phyloP scores from a whole-genome alignment of 2,888 invertebrate species.

The Lasioglossum vierecki region DNA sequence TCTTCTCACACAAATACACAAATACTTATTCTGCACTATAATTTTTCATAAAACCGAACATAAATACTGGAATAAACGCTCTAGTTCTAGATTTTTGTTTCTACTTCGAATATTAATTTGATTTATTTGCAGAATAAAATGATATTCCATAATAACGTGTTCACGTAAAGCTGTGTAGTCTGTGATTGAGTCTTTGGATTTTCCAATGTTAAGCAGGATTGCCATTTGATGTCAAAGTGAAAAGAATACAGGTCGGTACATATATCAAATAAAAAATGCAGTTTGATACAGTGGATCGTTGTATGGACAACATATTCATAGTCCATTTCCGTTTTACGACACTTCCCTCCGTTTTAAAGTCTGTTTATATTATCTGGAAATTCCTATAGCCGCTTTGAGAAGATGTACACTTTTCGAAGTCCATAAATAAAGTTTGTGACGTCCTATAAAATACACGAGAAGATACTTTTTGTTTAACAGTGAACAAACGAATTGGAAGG shows the following conservation, averaged over 20 bases:
- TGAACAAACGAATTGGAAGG: not conserved
- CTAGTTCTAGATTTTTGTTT: too few relatives aligned
- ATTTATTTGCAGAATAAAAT: not conserved
- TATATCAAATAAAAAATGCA: conserved; percentile 3
- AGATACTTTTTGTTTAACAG: not conserved
- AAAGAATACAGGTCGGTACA: not conserved
- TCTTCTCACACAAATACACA: too few relatives aligned
- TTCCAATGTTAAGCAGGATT: not conserved
- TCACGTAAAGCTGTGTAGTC: not conserved
- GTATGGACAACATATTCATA: not conserved
- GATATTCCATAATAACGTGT: not conserved
- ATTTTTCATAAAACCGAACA: too few relatives aligned
- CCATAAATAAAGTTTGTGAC: not conserved
- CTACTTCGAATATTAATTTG: not conserved
- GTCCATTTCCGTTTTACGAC: not conserved
- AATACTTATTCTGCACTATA: too few relatives aligned
- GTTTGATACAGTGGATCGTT: not conserved
- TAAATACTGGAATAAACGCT: too few relatives aligned
- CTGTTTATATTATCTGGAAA: conserved; percentile 11
- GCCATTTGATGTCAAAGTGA: not conserved
- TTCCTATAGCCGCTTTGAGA: not conserved
- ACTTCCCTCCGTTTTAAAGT: conserved; percentile 5
- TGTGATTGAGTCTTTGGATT: not conserved
- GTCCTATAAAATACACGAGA: not conserved
- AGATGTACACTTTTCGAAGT: not conserved